Conservation (phyloP, 2,797 vertebrate genomes). For the Melanotaenia parkinsoni region DNA sequence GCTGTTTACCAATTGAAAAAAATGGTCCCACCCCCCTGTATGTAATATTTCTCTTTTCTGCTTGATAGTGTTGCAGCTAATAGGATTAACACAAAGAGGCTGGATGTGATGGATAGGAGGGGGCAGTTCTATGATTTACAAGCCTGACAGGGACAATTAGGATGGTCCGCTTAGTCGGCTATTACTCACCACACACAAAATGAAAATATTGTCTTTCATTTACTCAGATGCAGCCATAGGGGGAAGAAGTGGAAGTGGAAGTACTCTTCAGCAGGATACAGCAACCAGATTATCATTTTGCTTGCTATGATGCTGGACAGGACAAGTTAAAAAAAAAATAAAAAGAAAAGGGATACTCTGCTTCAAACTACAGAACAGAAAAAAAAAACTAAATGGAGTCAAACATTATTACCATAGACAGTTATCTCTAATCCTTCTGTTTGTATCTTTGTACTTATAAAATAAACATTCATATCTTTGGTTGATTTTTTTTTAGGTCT, state of each 20-base stretch:
- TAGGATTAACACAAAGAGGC: slow-evolving; percentile 74
- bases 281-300: no score
- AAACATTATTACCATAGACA: no score
- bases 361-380: slow-evolving; percentile 32
- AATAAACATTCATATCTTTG: background rate
- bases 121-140: slow-evolving; percentile 77
- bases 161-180: slow-evolving; percentile 68
- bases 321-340: no score
- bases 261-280: background rate
- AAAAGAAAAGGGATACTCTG: slow-evolving; percentile 8
- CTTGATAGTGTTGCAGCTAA: slow-evolving; percentile 63
- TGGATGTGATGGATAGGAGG: slow-evolving; percentile 68
- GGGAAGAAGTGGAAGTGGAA: slow-evolving; percentile 35
- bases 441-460: slow-evolving; percentile 6
- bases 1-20: slow-evolving; percentile 27
- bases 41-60: slow-evolving; percentile 39
- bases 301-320: no score
- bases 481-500: background rate
- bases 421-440: background rate
- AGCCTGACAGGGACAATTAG: slow-evolving; percentile 84
- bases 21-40: slow-evolving; percentile 19
- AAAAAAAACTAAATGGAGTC: slow-evolving; percentile 7
- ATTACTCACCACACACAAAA: slow-evolving; percentile 78
- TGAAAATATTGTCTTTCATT: slow-evolving; percentile 64
- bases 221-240: slow-evolving; percentile 50